Percentiles rank a stretch among this genome's conserved stretches.
These are phyloP conservation scores for Antigone vipio DNA, from an alignment of 2,113 vertebrate species.

Conservation along the genomic window DNA sequence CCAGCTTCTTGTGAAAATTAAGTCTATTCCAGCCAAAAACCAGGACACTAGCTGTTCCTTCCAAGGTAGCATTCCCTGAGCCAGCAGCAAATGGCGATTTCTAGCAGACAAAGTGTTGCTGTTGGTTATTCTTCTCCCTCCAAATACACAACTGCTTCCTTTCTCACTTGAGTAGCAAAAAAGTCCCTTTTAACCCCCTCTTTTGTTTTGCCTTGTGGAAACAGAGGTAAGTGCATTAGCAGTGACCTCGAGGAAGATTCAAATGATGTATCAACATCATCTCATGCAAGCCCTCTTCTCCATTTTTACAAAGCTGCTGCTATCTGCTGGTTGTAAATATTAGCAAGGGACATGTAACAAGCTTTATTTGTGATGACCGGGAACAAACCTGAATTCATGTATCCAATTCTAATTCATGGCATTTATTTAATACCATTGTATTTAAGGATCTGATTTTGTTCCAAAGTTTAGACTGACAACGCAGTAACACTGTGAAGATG, in stretches of 20 bases:
- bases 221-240: background rate
- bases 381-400: background rate
- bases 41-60: background rate
- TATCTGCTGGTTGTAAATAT: background rate
- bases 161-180: background rate
- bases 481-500: background rate
- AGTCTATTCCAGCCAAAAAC: no score
- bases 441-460: background rate
- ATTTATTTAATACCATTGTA: background rate
- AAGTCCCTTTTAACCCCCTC: background rate
- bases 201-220: background rate
- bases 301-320: background rate
- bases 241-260: background rate
- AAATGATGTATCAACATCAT: background rate
- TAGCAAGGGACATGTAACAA: background rate
- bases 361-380: background rate
- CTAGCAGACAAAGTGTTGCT: background rate
- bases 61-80: background rate
- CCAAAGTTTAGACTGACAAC: background rate
- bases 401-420: background rate
- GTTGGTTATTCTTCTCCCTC: background rate
- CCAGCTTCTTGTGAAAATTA: no score
- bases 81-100: background rate
- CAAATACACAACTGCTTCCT: background rate
- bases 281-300: background rate